Base-by-base conservation (phyloP, 2,888 invertebrate genomes). In the Therioaphis trifolii region DNA sequence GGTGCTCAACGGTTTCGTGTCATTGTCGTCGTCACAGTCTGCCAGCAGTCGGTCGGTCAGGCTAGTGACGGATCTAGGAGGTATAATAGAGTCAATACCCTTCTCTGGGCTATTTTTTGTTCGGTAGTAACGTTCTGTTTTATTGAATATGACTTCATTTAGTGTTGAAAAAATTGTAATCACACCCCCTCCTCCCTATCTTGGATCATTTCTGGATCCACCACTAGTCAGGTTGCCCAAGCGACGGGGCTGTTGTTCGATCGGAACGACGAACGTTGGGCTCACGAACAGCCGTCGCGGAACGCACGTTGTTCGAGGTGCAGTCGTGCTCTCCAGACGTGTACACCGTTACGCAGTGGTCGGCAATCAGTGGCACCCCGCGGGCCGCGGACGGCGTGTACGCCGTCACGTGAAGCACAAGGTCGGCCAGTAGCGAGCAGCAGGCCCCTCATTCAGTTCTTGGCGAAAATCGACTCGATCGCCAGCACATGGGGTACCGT, bases 321-420 rank as follows among this genome's bases (percentile, higher is more conserved):
- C 4, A 4, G 24, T 11, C 24, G 40, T 21, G 68, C 12, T 35
- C 40, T 4, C 35, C 21, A 52, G 15, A 52, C 52, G 68, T 78
- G 40, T 78, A 52, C 40, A 78, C 35, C 18, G 68, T 68, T 12
- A 52, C 35, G 12, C 52, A 66, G 52, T 46, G 35, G 66, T 7
- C 21, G 52, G 35, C n/a, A n/a, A n/a, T n/a, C 46, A 14, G 40
- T 12, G n/a, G n/a, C n/a, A 49, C 2, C 29, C 14, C n/a, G 14
- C 12, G 43, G 52, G 35, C 72, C 49, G 80, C 35, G 61, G 72
- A 82, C 61, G 61, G 80, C 29, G 80, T 82, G 61, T 71, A 82
- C 18, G 63, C 80, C 29, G 49, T 82, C 21, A 82, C 80, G 7
- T 1, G 24, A 46, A 72, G 80, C 0, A 72, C 80, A 46, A 29